phyloP scores from a whole-genome alignment of 2,797 vertebrate species.

The Gastrophryne carolinensis region DNA sequence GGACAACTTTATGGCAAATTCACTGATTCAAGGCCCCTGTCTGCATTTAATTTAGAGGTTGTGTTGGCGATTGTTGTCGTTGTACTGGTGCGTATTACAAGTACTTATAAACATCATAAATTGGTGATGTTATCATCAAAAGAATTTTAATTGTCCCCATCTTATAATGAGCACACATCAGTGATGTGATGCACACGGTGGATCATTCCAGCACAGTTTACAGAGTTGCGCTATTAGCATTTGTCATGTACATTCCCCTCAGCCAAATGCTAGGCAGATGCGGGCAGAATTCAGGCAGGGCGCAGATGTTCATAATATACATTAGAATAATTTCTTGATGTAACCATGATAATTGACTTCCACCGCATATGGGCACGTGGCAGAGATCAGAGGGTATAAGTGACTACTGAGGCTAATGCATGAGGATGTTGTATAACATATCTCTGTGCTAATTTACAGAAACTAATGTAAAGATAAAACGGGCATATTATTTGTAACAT shows the following conservation, averaged over 20 bases:
- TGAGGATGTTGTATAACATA: not conserved
- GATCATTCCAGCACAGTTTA: not conserved
- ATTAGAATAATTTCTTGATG: conserved; percentile 11
- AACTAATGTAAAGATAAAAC: too few species aligned
- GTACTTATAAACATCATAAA: too few species aligned
- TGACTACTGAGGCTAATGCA: not conserved
- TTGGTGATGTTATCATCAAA: too few species aligned
- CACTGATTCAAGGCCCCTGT: too few species aligned
- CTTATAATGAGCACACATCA: not conserved
- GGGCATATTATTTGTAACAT: too few species aligned
- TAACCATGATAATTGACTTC: conserved; percentile 18
- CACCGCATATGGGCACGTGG: not conserved
- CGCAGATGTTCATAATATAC: conserved; percentile 30
- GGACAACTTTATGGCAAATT: too few species aligned
- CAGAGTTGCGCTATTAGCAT: not conserved
- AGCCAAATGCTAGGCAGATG: not conserved
- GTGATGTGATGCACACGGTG: not conserved
- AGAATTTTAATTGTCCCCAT: too few species aligned
- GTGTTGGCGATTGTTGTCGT: too few species aligned
- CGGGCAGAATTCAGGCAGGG: not conserved
- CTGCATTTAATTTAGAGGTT: too few species aligned
- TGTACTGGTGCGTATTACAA: too few species aligned
- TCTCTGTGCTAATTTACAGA: too few species aligned
- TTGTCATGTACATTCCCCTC: not conserved
- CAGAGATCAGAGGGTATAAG: not conserved